Evolutionary conservation across 1,140 invertebrate species (phyloP), one percentile per base, ranked within the genome.

Genomic region (Drosophila orosa): DNA sequence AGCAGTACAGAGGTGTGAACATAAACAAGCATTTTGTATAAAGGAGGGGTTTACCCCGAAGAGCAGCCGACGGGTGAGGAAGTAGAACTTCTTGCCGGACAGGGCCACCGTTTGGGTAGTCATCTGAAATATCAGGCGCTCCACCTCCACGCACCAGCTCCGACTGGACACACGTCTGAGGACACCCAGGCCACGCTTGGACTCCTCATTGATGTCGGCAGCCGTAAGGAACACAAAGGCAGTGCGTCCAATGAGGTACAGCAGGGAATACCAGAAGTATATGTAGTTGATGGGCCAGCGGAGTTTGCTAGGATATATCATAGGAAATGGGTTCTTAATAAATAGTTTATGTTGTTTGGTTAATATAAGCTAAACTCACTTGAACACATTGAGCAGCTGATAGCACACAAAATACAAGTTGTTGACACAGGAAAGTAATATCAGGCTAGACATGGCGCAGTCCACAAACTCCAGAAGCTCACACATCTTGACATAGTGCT

Each of bases 341-440:
- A 17, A 25, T 9, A 33, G 15, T 24, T 15, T 15, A 31, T 4
- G 13, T 3, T 17, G 37, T n/a, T 52, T 31, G 24, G 10, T 24
- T 19, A n/a, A 27, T 39, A 8, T 0, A 19, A 19, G 1, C 13
- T 5, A 22, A 12, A 71, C 93, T 44, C 61, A 96, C 96, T 95
- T 94, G 24, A 96, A 92, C 48, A 94, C 95, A 78, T 96, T 95
- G 1, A 96, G 93, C 10, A 96, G 92, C 80, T 96, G 95, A 2
- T 95, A 91, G 72, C 95, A 95, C 31, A 96, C 94, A 72, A 95
- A 96, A 75, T 96, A 96, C 3, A 96, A 91, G 90, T 96, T 96
- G 65, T 94, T 95, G 0, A 93, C 93, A 67, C 95, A 96, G 0
- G 95, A 95, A n/a, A 95, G 84, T 3, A 96, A 90, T 31, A 95